These are phyloP conservation scores for Agrotis exclamationis DNA, from an alignment of 2,888 invertebrate genomes.

Conservation along the genomic window DNA sequence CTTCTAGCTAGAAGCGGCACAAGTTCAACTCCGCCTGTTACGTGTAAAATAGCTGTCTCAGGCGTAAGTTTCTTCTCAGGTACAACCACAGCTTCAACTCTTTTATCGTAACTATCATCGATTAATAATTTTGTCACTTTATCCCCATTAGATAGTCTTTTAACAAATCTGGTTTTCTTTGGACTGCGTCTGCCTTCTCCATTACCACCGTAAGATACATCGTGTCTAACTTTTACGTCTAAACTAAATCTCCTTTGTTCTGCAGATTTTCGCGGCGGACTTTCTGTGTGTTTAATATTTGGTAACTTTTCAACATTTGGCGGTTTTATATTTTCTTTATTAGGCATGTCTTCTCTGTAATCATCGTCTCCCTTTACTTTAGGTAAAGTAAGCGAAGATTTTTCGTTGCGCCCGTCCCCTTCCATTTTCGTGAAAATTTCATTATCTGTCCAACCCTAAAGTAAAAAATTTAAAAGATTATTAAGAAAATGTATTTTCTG, in stretches of 20 bases:
- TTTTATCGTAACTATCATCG: conserved; percentile 72
- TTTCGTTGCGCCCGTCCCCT: conserved; percentile 76
- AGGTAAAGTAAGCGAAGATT: conserved; percentile 89
- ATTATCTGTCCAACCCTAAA: conserved; percentile 88
- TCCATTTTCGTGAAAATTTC: conserved; percentile 82
- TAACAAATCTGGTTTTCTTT: conserved; percentile 80
- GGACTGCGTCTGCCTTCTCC: conserved; percentile 72
- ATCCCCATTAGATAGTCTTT: conserved; percentile 81
- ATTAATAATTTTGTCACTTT: conserved; percentile 74
- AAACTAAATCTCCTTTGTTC: conserved; percentile 62
- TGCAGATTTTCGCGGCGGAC: conserved; percentile 62
- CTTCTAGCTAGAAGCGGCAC: conserved; percentile 94
- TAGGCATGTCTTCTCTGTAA: conserved; percentile 66
- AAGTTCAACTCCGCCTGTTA: conserved; percentile 94
- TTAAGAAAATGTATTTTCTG: background rate
- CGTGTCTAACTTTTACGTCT: conserved; percentile 62
- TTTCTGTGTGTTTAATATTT: conserved; percentile 74
- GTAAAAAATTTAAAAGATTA: conserved; percentile 1
- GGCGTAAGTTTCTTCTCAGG: conserved; percentile 82
- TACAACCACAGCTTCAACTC: conserved; percentile 37
- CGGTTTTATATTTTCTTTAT: conserved; percentile 77
- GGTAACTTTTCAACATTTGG: conserved; percentile 80
- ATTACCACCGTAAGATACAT: conserved; percentile 53
- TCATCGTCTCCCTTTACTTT: conserved; percentile 89
- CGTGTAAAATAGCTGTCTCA: conserved; percentile 81